These are phyloP conservation scores for Sorex araneus DNA, from an alignment of 2,113 vertebrate species.

Conservation along the genomic window DNA sequence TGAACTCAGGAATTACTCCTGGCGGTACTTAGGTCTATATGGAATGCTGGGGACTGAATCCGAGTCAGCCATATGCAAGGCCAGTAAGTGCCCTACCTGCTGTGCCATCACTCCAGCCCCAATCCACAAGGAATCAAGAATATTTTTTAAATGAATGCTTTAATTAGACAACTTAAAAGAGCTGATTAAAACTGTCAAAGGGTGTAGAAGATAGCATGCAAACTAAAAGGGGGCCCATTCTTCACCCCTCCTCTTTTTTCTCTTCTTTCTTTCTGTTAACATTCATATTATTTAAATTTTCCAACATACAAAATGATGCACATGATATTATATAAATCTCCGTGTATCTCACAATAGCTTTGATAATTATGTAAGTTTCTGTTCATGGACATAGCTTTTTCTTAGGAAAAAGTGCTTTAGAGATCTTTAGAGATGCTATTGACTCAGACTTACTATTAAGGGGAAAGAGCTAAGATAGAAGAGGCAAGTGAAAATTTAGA, in stretches of 20 bases:
- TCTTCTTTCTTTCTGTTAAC: not conserved
- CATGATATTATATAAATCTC: slow-evolving; percentile 9
- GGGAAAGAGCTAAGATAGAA: not conserved
- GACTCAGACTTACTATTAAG: not conserved
- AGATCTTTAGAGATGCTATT: too few relatives aligned
- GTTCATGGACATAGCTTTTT: too few relatives aligned
- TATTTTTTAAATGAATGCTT: not conserved
- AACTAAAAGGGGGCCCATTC: not conserved
- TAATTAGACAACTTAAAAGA: not conserved
- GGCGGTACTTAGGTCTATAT: too few relatives aligned
- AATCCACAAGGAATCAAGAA: not conserved
- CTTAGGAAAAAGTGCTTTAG: too few relatives aligned
- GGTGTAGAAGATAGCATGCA: not conserved
- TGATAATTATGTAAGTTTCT: too few relatives aligned
- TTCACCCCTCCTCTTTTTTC: not conserved
- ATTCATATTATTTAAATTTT: slow-evolving; percentile 33
- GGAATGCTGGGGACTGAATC: too few relatives aligned
- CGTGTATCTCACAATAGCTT: not conserved
- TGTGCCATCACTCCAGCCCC: too few relatives aligned
- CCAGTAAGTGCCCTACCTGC: too few relatives aligned
- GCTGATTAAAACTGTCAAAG: not conserved
- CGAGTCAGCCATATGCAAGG: too few relatives aligned
- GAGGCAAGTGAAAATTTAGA: slow-evolving; percentile 26
- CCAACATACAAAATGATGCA: not conserved
- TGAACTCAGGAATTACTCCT: too few relatives aligned